phyloP scores from a whole-genome alignment of 2,888 invertebrate genomes.

The Aproaerema taeniolella region DNA sequence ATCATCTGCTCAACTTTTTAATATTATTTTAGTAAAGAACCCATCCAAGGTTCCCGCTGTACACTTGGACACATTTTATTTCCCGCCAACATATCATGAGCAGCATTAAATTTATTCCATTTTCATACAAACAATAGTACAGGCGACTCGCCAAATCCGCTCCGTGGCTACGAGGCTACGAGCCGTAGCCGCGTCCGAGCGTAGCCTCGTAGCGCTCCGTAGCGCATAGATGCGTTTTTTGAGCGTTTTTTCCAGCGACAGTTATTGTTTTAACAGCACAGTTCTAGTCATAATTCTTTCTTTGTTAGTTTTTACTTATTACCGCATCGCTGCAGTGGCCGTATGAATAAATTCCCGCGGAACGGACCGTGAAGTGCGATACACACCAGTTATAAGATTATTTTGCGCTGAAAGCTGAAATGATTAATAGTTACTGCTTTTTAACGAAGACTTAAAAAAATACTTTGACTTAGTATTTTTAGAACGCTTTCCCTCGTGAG shows the following conservation, averaged over 20 bases:
- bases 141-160: background rate
- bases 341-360: conserved; percentile 51
- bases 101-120: background rate
- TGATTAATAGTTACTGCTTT: too few species aligned
- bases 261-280: conserved; percentile 50
- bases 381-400: conserved; percentile 3
- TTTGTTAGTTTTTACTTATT: conserved; percentile 62
- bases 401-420: too few species aligned
- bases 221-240: conserved; percentile 3
- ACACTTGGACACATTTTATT: background rate
- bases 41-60: too few species aligned
- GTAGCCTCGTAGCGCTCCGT: conserved; percentile 20
- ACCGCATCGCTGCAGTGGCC: conserved; percentile 41
- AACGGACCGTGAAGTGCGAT: conserved; percentile 19
- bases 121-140: background rate
- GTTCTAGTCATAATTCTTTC: conserved; percentile 51
- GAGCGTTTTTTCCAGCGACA: conserved; percentile 35
- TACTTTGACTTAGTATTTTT: too few species aligned
- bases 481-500: too few species aligned
- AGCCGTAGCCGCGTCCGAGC: conserved; percentile 6
- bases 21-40: too few species aligned
- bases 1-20: too few species aligned
- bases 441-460: too few species aligned
- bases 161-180: background rate
- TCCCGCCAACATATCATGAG: background rate